A percentile compares a stretch with the other conserved stretches of the same genome.
These are phyloP conservation scores for Sphaerophoria taeniata DNA, from an alignment of 2,888 invertebrate species.

Conservation along the genomic window DNA sequence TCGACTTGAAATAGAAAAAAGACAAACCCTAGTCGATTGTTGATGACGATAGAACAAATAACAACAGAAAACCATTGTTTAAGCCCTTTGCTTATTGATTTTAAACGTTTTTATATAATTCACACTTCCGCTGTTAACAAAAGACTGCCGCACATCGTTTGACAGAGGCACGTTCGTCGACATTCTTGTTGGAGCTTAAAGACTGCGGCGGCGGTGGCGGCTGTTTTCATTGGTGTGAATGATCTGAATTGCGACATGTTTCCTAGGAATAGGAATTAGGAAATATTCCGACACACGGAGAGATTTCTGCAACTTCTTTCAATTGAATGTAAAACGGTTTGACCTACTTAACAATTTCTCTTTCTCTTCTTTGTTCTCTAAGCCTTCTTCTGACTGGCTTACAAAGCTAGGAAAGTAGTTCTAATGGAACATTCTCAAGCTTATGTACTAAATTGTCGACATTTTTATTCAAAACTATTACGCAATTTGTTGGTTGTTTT, in stretches of 20 bases:
- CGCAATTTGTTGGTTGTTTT: constrained; percentile 9
- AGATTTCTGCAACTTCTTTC: not conserved
- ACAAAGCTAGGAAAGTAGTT: not conserved
- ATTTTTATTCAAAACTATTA: not conserved
- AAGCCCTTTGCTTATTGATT: constrained; percentile 25
- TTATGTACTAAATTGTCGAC: too few species aligned
- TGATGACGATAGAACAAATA: not conserved
- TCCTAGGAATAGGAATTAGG: constrained; percentile 17
- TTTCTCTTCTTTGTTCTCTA: not conserved
- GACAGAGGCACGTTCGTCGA: not conserved
- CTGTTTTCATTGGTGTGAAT: constrained; percentile 28
- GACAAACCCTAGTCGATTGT: not conserved
- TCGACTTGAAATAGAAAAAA: constrained; percentile 7
- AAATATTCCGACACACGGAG: not conserved
- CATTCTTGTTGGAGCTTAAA: not conserved
- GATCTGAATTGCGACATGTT: constrained; percentile 20
- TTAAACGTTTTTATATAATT: not conserved
- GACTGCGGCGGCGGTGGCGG: too few species aligned
- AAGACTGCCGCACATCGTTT: not conserved
- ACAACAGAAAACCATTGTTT: not conserved
- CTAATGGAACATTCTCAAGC: too few species aligned
- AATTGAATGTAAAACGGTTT: constrained; percentile 33
- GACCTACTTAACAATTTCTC: constrained; percentile 32
- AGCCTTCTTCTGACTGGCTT: not conserved
- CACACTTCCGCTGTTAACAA: not conserved